These are phyloP conservation scores for Dinocampus coccinellae DNA, from an alignment of 2,888 invertebrate genomes.

Conservation along the genomic window DNA sequence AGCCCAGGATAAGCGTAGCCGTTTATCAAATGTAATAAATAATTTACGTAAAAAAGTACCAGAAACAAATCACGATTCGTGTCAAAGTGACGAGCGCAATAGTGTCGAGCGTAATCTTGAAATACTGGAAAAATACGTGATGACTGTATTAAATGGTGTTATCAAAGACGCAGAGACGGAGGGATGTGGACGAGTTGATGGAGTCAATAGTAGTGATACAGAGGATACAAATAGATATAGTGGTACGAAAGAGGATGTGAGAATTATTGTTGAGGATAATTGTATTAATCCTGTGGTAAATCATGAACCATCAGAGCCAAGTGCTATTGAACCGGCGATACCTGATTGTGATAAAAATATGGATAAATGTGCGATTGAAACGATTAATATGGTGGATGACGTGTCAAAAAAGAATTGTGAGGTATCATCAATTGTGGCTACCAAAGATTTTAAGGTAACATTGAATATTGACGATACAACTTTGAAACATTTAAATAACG, in stretches of 20 bases:
- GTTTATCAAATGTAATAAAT: constrained; percentile 66
- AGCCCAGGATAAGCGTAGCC: constrained; percentile 64
- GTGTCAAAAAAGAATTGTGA: background rate
- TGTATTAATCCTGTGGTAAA: constrained; percentile 43
- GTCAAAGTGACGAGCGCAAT: constrained; percentile 21
- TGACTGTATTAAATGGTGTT: constrained; percentile 65
- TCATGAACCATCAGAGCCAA: constrained; percentile 50
- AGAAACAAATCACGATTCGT: constrained; percentile 9
- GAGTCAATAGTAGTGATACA: constrained; percentile 11
- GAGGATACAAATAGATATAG: constrained; percentile 19
- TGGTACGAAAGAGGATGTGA: constrained; percentile 34
- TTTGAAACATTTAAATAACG: background rate
- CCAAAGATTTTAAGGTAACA: background rate
- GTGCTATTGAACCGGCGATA: constrained; percentile 52
- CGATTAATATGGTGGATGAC: constrained; percentile 3
- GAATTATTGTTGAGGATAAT: constrained; percentile 28
- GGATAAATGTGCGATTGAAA: constrained; percentile 37
- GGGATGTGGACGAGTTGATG: constrained; percentile 18
- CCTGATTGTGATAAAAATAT: constrained; percentile 37
- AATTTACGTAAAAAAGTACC: constrained; percentile 65
- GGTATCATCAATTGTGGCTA: background rate
- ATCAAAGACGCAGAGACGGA: constrained; percentile 61
- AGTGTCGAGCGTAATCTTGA: constrained; percentile 63
- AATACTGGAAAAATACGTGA: constrained; percentile 64
- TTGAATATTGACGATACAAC: background rate